Percentiles rank a stretch among this genome's conserved stretches.
Evolutionary conservation across 2,113 vertebrate species (phyloP).

Genomic region (Circaetus cinerascens): DNA sequence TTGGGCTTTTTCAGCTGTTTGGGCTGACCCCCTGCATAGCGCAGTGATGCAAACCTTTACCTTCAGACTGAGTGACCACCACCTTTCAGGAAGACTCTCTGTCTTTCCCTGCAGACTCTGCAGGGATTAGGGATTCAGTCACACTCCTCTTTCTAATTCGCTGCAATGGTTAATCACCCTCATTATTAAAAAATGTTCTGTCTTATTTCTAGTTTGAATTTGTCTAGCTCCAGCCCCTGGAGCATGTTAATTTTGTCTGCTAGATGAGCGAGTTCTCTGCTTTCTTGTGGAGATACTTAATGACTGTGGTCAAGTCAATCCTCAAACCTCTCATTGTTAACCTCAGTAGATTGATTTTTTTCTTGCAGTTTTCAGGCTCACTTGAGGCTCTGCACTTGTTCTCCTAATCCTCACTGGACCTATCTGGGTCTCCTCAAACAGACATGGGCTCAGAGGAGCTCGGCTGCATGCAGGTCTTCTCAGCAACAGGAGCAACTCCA

Average conservation of each 20-base stretch:
- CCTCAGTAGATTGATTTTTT: not conserved
- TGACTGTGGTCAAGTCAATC: not conserved
- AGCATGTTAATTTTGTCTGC: not conserved
- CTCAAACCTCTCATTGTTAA: not conserved
- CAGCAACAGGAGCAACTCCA: not conserved
- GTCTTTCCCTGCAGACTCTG: not conserved
- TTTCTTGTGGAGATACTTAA: not conserved
- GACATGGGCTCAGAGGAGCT: not conserved
- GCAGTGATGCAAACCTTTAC: not conserved
- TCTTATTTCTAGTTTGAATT: not conserved
- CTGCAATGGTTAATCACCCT: not conserved
- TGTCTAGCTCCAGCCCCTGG: not conserved
- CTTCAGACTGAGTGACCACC: not conserved
- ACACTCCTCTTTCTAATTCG: not conserved
- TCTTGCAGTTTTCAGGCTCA: not conserved
- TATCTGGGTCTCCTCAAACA: not conserved
- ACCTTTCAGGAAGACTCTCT: not conserved
- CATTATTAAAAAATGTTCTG: not conserved
- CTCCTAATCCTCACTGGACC: not conserved
- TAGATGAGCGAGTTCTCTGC: not conserved
- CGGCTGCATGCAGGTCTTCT: accelerated
- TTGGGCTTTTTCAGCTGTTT: not conserved
- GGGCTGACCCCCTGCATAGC: not conserved
- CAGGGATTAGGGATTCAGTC: not conserved
- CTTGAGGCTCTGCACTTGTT: not conserved